A percentile compares a stretch with the other conserved stretches of the same genome.
phyloP scores from a whole-genome alignment of 2,797 vertebrate species.

The Buceros bicornis region DNA sequence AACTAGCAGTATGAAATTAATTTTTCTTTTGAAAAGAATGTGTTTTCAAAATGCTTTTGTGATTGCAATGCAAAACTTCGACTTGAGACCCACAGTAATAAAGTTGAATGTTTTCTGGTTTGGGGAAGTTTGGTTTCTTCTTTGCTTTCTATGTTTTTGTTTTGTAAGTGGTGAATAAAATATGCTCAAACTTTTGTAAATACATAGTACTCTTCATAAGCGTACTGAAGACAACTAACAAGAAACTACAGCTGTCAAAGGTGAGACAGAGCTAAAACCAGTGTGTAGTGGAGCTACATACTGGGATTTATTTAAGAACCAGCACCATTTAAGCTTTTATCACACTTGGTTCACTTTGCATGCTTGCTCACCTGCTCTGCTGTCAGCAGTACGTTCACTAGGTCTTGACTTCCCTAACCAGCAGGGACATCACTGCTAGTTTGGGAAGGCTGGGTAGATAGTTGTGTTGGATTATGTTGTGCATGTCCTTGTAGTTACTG shows the following conservation, averaged over 20 bases:
- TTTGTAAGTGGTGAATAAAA: background rate
- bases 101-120: background rate
- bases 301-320: background rate
- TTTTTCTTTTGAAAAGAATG: background rate
- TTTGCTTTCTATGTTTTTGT: background rate
- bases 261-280: background rate
- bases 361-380: background rate
- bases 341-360: background rate
- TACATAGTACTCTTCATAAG: background rate
- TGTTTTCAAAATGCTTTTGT: background rate
- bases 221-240: background rate
- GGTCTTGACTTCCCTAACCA: background rate
- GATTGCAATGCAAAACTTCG: background rate
- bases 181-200: background rate
- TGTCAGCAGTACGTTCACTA: fast-evolving
- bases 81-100: background rate
- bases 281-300: too few relatives aligned
- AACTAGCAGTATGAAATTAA: background rate
- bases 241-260: background rate
- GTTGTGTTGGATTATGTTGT: background rate
- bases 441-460: background rate
- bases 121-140: background rate
- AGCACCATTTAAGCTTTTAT: background rate
- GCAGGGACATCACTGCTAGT: fast-evolving
- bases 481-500: background rate